Evolutionary conservation across 2,113 vertebrate genomes (phyloP).

Genomic region (Cygnus buccinator): DNA sequence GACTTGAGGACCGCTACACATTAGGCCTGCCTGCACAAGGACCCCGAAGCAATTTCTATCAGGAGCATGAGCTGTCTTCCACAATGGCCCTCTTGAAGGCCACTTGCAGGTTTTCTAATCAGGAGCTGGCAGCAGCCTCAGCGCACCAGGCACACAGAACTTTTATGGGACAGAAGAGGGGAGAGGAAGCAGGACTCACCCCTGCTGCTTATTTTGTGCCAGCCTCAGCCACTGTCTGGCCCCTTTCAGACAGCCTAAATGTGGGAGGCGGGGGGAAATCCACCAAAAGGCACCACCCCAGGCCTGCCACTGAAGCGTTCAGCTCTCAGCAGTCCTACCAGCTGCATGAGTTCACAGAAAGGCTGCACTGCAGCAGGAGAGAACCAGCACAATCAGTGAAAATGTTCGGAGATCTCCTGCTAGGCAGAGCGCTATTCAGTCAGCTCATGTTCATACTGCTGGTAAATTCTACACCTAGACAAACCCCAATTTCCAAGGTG

Average conservation of each 20-base stretch:
- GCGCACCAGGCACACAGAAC: background rate
- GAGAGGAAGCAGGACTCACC: background rate
- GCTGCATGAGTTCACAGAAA: background rate
- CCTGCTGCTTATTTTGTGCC: background rate
- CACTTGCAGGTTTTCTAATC: background rate
- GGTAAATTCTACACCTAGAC: background rate
- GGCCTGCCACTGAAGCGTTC: background rate
- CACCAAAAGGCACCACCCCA: background rate
- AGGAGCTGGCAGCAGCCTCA: background rate
- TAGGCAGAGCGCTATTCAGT: background rate
- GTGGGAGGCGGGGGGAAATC: too few species aligned
- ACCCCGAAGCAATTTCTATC: background rate
- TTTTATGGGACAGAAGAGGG: background rate
- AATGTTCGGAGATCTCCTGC: background rate
- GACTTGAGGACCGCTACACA: background rate
- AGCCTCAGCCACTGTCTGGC: background rate
- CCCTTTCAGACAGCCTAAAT: background rate
- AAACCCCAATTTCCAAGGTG: background rate
- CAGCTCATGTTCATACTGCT: background rate
- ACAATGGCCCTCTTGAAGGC: background rate
- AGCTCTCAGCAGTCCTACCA: background rate
- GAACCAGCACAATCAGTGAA: background rate
- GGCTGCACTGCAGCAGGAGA: background rate
- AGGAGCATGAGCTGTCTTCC: background rate
- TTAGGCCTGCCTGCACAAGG: background rate